Evolutionary conservation across 2,797 vertebrate genomes (phyloP), one percentile per base, ranked within the genome.

Genomic region (Sebastes kiyomatsui): DNA sequence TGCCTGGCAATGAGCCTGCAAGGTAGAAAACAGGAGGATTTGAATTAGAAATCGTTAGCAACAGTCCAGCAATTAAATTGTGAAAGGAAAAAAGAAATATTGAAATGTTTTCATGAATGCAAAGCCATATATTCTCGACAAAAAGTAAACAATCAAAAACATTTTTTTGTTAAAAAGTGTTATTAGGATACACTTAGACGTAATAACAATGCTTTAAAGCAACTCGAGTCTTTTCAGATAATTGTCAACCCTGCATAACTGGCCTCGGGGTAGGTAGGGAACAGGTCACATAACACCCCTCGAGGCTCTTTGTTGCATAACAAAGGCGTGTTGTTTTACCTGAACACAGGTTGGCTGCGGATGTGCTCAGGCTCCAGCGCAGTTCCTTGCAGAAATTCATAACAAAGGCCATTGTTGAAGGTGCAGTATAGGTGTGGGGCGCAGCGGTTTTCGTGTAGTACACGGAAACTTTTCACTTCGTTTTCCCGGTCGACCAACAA

Each of bases 351-450:
- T 1, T 96, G 96, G 81, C 94, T 97, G 84, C 98, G 97, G 33
- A 99, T 98, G 69, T 99, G 96, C 87, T 98, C 95, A 0, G 98
- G 97, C 81, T 98, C 98, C 91, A 99, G 84, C 0, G 97, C 98
- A 13, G 96, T 96, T 35, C 98, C 98, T 90, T 97, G 96, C 85
- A 99, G 97, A 91, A 99, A 99, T 86, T 99, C 97, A 1, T 99
- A 99, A 92, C 98, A 99, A 20, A 99, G 95, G 61, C 98, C 98
- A 0, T 99, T 99, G 88, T 97, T 98, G 93, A 99, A 99, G 89
- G 98, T 99, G 54, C 98, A 99, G 93, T 99, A 99, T 1, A 99
- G 97, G 1, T 93, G 96, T 0, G 98, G 98, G 0, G 98, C 98
- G 7, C 98, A 99, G 73, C 97, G 97, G 65, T 99, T 96, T 0